phyloP scores from a whole-genome alignment of 2,113 vertebrate genomes.

The Rousettus leschenaultii region DNA sequence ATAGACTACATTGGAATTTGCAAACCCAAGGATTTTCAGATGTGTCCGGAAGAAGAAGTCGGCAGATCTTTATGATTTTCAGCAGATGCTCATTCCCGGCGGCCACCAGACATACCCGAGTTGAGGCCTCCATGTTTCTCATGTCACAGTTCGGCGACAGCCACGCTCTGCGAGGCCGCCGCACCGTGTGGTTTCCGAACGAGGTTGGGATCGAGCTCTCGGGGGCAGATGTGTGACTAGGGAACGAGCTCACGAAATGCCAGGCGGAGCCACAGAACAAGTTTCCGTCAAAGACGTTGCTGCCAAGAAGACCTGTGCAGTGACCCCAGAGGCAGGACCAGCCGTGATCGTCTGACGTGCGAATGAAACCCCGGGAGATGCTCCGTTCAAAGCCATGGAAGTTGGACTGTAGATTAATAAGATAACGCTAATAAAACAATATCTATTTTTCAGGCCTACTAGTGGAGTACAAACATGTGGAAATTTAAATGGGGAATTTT shows the following conservation, averaged over 20 bases:
- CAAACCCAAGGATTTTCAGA: not conserved
- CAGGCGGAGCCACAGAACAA: not conserved
- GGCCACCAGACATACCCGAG: not conserved
- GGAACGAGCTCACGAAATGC: not conserved
- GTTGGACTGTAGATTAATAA: not conserved
- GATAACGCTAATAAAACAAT: not conserved
- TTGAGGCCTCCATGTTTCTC: not conserved
- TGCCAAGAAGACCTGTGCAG: not conserved
- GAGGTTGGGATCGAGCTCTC: not conserved
- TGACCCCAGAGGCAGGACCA: not conserved
- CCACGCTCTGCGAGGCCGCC: not conserved
- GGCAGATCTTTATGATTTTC: not conserved
- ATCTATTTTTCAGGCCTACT: not conserved
- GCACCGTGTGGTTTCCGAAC: accelerated
- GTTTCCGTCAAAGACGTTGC: not conserved
- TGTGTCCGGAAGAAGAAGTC: not conserved
- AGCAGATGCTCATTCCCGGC: not conserved
- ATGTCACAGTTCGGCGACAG: not conserved
- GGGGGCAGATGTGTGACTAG: not conserved
- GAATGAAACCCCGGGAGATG: too few species aligned
- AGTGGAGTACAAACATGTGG: not conserved
- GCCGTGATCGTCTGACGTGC: too few species aligned
- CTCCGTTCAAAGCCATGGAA: not conserved
- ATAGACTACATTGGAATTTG: not conserved
- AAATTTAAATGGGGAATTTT: not conserved